phyloP scores from a whole-genome alignment of 1,140 invertebrate genomes.

The Proctacanthus coquilletti region DNA sequence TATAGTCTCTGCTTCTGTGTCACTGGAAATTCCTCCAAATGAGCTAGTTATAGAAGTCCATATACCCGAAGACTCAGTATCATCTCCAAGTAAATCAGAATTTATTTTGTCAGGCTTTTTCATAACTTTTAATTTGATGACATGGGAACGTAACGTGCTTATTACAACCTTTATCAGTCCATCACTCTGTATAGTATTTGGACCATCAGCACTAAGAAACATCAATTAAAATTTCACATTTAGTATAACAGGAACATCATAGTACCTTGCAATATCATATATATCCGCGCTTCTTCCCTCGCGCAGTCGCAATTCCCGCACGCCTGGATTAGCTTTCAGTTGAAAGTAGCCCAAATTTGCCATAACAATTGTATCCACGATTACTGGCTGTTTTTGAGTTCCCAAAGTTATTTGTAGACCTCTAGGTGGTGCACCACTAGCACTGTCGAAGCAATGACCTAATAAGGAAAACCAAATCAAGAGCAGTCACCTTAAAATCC shows the following conservation, averaged over 20 bases:
- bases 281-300: conserved; percentile 90
- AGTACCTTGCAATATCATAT: conserved; percentile 64
- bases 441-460: conserved; percentile 88
- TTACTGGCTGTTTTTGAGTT: conserved; percentile 54
- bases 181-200: conserved; percentile 31
- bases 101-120: conserved; percentile 79
- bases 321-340: conserved; percentile 93
- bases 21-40: conserved; percentile 44
- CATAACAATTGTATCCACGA: conserved; percentile 98
- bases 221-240: neutral
- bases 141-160: conserved; percentile 76
- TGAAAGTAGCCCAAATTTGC: conserved; percentile 97
- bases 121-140: conserved; percentile 76
- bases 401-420: conserved; percentile 95
- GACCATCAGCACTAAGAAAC: conserved; percentile 29
- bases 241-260: neutral
- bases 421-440: conserved; percentile 80
- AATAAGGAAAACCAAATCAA: neutral
- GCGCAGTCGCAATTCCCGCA: conserved; percentile 74
- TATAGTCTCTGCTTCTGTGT: conserved; percentile 70
- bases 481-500: neutral
- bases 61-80: conserved; percentile 58
- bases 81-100: conserved; percentile 71
- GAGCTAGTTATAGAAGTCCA: conserved; percentile 91
- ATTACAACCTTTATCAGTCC: conserved; percentile 64